Percentiles rank a stretch among this genome's conserved stretches.
phyloP scores from a whole-genome alignment of 2,113 vertebrate species.

The Corvus cornix region DNA sequence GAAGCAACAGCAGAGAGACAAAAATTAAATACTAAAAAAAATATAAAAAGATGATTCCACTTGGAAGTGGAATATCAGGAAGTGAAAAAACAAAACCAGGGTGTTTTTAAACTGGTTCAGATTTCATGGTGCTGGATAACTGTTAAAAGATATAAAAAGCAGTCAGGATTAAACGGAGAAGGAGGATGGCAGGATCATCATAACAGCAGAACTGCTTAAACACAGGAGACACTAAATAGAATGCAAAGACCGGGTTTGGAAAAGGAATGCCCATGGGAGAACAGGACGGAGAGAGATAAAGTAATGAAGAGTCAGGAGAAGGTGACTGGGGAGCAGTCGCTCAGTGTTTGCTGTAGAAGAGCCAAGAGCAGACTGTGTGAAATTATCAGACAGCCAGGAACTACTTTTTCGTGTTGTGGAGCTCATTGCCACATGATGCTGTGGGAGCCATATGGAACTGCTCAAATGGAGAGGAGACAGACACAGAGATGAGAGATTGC shows the following conservation, averaged over 20 bases:
- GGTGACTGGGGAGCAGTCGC: background rate
- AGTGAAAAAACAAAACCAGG: background rate
- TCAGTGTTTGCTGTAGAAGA: background rate
- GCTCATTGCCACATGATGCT: background rate
- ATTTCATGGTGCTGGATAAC: background rate
- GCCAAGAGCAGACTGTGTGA: background rate
- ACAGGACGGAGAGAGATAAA: background rate
- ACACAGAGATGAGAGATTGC: background rate
- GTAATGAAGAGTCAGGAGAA: background rate
- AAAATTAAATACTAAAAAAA: background rate
- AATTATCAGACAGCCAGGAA: background rate
- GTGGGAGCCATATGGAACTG: background rate
- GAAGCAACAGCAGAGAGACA: background rate
- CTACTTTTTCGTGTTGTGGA: background rate
- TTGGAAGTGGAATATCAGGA: background rate
- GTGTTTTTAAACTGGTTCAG: background rate
- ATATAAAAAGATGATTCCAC: too few relatives aligned
- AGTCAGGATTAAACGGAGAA: background rate
- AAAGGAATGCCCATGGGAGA: background rate
- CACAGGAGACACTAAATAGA: background rate
- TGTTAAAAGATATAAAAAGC: background rate
- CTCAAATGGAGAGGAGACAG: background rate
- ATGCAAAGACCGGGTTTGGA: background rate
- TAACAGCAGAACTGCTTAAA: background rate
- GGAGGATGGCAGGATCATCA: background rate